Conservation (phyloP, 37 sponge, comb jelly and placozoan species). For the Beroe ovata region DNA sequence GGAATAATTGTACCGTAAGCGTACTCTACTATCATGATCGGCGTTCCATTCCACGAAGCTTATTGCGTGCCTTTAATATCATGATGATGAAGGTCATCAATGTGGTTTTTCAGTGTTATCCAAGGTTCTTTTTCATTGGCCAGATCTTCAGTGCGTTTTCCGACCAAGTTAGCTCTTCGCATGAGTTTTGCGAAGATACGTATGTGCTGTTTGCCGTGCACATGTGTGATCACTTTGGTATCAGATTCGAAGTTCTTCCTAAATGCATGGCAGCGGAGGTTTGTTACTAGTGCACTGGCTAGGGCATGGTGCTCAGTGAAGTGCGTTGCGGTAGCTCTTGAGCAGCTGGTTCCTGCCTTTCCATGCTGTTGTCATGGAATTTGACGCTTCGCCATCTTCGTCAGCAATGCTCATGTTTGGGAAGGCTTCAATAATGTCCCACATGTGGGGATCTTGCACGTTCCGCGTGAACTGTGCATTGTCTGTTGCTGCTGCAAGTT, state of each 20-base stretch:
- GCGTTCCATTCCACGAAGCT: too few relatives aligned
- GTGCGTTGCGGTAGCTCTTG: neutral
- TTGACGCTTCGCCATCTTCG: too few relatives aligned
- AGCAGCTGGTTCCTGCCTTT: neutral
- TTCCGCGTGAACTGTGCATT: too few relatives aligned
- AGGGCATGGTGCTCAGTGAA: neutral
- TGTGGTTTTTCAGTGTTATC: neutral
- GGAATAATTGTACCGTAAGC: too few relatives aligned
- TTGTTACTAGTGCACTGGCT: neutral
- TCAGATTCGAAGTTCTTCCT: neutral
- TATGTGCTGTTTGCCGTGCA: neutral
- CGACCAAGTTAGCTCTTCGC: neutral
- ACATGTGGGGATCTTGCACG: too few relatives aligned
- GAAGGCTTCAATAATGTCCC: neutral
- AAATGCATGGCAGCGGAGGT: neutral
- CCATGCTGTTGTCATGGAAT: neutral
- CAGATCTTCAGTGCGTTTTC: neutral
- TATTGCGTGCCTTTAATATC: too few relatives aligned
- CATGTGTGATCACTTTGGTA: neutral
- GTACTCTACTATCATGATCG: too few relatives aligned
- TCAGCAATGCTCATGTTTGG: neutral
- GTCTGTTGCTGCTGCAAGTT: too few relatives aligned
- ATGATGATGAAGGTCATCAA: too few relatives aligned
- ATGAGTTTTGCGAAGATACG: neutral
- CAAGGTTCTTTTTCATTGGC: neutral